These are phyloP conservation scores for Pygocentrus nattereri DNA, from an alignment of 2,797 vertebrate genomes.

Conservation along the genomic window DNA sequence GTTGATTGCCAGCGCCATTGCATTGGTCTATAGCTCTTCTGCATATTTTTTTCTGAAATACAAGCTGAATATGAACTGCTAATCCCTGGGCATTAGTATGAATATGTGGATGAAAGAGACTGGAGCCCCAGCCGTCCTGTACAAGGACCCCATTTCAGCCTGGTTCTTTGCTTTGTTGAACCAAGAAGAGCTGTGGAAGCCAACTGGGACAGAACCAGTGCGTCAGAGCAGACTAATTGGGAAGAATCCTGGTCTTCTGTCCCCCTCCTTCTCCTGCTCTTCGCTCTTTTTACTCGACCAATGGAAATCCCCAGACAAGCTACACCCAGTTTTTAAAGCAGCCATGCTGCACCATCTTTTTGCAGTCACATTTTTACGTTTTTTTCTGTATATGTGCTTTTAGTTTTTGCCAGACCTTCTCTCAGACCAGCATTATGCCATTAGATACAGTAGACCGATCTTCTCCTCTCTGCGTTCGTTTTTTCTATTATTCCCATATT, in stretches of 20 bases:
- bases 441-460: constrained; percentile 5
- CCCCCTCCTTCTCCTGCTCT: not conserved
- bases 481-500: constrained; percentile 51
- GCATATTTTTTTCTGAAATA: constrained; percentile 10
- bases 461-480: not conserved
- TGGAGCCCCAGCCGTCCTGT: constrained; percentile 24
- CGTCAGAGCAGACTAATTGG: constrained; percentile 52
- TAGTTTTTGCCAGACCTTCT: not conserved
- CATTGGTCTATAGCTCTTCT: not conserved
- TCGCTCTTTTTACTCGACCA: constrained; percentile 29
- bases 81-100: constrained; percentile 32
- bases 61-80: constrained; percentile 23
- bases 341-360: constrained; percentile 39
- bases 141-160: constrained; percentile 35
- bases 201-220: constrained; percentile 57
- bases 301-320: constrained; percentile 44
- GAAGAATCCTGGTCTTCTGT: constrained; percentile 47
- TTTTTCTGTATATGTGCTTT: not conserved
- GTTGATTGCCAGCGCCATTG: not conserved
- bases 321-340: constrained; percentile 48
- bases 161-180: constrained; percentile 54
- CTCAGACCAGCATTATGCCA: constrained; percentile 11
- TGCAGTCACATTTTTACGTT: constrained; percentile 5
- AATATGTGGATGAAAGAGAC: constrained; percentile 43
- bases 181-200: constrained; percentile 48